These are phyloP conservation scores for Microcebus lehilahytsara DNA, from an alignment of 2,113 vertebrate genomes.

Conservation along the genomic window DNA sequence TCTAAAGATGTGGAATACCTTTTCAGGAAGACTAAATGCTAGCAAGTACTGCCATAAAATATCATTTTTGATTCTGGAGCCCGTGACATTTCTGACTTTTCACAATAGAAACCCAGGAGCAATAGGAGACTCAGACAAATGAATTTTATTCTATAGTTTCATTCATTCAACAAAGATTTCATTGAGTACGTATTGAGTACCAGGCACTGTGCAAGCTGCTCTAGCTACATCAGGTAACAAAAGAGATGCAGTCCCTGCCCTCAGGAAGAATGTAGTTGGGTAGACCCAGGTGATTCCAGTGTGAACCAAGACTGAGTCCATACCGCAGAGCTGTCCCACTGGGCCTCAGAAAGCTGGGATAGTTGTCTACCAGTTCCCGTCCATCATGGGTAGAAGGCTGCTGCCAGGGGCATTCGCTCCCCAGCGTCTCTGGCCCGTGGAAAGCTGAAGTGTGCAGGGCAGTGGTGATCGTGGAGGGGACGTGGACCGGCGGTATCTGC, in stretches of 20 bases:
- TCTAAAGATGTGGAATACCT: neutral
- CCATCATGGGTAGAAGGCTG: neutral
- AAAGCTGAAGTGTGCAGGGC: neutral
- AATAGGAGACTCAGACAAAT: neutral
- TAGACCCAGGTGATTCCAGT: neutral
- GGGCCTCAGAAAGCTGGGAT: neutral
- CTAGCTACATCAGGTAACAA: neutral
- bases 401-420: neutral
- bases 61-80: neutral
- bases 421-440: neutral
- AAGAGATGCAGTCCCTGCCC: neutral
- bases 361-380: neutral
- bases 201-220: neutral
- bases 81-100: neutral
- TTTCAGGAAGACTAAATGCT: neutral
- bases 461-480: neutral
- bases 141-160: neutral
- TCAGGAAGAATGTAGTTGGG: neutral
- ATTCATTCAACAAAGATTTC: slow-evolving; percentile 5
- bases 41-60: neutral
- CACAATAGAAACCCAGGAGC: neutral
- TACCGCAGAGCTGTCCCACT: neutral
- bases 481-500: neutral
- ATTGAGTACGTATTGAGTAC: neutral
- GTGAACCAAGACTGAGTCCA: neutral